Evolutionary conservation across 2,113 vertebrate species (phyloP), one percentile per base, ranked within the genome.

Genomic region (Calyptommatus sinebrachiatus): DNA sequence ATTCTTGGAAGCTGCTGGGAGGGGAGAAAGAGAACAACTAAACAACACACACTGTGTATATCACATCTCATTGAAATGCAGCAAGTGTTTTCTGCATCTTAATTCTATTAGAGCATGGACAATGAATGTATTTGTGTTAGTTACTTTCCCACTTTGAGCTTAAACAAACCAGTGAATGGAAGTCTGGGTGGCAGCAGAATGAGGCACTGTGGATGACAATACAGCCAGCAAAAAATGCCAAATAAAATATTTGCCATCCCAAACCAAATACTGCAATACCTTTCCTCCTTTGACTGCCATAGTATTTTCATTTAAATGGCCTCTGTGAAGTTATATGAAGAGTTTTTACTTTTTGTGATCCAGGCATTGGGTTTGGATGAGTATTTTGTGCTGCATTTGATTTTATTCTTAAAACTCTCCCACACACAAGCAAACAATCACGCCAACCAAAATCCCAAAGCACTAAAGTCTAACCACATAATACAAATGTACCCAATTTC

Each of bases 101-200:
- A 90, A 91, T 93, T 93, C 88, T 88, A 87, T 88, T 88, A 91
- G 75, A 91, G 79, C 78, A 82, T 21, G 85, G 76, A 91, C 85
- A 93, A 90, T 88, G 87, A 87, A 68, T 86, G 82, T 83, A 84
- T 91, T 90, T 91, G 77, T 90, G 86, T 92, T 91, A 87, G 84
- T 87, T 89, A 81, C 72, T 85, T 92, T 91, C 88, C 81, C 89
- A 85, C 82, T 93, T 90, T 87, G 89, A 91, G 84, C 81, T 88
- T 91, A 91, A 92, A 91, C 87, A 91, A 89, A 91, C 83, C 83
- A 80, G 45, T 91, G 89, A 91, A 93, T 90, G 80, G 88, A 89
- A 91, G 82, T 84, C 88, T 76, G 89, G 22, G 85, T 89, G 85
- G 89, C 84, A 86, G 61, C 76, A 91, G 88, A 91, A 92, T 82